Percentiles rank a stretch among this genome's conserved stretches.
Conservation (phyloP, 2,113 vertebrate species). For the Elaphurus davidianus region DNA sequence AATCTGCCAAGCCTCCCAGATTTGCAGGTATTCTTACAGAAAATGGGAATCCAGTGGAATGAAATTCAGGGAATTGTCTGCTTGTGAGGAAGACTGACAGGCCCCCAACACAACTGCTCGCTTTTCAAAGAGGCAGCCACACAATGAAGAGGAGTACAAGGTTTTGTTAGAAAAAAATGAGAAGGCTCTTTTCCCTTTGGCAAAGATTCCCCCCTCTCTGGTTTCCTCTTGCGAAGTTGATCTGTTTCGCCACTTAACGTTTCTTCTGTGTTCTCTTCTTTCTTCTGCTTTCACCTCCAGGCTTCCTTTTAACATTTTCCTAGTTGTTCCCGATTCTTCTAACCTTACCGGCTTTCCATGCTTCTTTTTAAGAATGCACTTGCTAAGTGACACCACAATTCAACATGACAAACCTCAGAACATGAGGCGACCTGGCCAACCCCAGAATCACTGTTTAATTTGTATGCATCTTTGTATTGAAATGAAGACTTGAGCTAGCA, state of each 20-base stretch:
- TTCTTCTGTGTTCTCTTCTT: neutral
- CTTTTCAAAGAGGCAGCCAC: neutral
- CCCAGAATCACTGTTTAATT: constrained; percentile 14
- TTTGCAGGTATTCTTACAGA: neutral
- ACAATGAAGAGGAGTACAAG: neutral
- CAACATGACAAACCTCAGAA: constrained; percentile 35
- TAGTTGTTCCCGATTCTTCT: neutral
- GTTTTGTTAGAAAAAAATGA: neutral
- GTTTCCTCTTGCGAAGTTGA: neutral
- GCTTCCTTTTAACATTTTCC: neutral
- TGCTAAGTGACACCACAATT: constrained; percentile 40
- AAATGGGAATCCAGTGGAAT: neutral
- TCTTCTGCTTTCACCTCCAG: neutral
- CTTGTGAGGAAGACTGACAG: neutral
- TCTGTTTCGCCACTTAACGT: neutral
- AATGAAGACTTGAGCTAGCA: neutral
- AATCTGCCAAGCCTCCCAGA: neutral
- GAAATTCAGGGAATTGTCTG: neutral
- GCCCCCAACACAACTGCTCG: neutral
- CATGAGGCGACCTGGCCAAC: neutral
- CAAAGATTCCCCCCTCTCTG: rapidly evolving
- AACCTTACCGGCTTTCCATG: neutral
- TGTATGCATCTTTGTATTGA: constrained; percentile 22
- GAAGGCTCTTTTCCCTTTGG: neutral
- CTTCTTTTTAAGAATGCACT: constrained; percentile 11